Evolutionary conservation across 2,797 vertebrate genomes (phyloP).

Genomic region (Mormyrus hasselquistii): DNA sequence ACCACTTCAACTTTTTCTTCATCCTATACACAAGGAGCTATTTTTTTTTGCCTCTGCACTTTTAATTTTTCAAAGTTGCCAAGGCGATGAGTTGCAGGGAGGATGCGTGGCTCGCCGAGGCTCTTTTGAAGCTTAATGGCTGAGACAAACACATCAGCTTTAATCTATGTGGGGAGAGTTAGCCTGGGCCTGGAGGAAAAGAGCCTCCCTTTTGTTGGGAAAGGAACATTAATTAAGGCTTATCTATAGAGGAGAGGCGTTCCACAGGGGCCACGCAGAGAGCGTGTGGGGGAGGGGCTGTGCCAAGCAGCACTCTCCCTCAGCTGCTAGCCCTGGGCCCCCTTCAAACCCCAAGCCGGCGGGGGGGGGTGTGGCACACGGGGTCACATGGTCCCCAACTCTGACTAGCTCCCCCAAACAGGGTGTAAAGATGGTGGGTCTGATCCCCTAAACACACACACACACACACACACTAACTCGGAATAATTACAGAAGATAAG

Average conservation of each 20-base stretch:
- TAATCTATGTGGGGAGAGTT: slow-evolving; percentile 24
- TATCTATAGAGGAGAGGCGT: slow-evolving; percentile 25
- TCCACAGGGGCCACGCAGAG: slow-evolving; percentile 21
- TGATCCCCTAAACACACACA: neutral
- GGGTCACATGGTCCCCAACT: neutral
- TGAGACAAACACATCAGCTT: slow-evolving; percentile 31
- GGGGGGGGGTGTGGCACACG: neutral
- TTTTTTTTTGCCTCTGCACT: neutral
- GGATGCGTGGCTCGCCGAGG: neutral
- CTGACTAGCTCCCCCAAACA: neutral
- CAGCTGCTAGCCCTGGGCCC: neutral
- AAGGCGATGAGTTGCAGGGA: neutral
- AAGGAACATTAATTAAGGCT: slow-evolving; percentile 34
- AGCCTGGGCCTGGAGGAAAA: slow-evolving; percentile 20
- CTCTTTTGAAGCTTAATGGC: slow-evolving; percentile 28
- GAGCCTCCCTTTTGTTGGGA: slow-evolving; percentile 23
- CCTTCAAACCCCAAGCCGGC: neutral
- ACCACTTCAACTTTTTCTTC: neutral
- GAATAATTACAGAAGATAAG: slow-evolving; percentile 25
- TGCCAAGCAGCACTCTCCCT: neutral
- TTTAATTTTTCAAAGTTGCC: slow-evolving; percentile 2
- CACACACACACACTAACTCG: neutral
- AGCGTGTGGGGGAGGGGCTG: neutral
- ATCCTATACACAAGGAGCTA: neutral
- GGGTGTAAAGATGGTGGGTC: neutral